Evolutionary conservation across 2,797 vertebrate genomes (phyloP).

Genomic region (Pelobates cultripes): DNA sequence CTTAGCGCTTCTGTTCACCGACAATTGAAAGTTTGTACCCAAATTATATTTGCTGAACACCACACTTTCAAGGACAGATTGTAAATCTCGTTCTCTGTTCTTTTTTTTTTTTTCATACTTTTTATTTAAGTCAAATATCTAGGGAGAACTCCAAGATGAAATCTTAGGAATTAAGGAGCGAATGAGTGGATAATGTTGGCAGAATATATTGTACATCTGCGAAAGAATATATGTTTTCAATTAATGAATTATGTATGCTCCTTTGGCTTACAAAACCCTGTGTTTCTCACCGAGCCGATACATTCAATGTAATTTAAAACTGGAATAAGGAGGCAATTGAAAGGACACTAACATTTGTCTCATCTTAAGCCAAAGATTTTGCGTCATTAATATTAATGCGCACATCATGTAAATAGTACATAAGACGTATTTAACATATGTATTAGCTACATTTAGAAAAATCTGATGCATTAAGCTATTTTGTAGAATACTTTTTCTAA

Average conservation of each 20-base stretch:
- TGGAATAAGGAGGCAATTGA: constrained; percentile 27
- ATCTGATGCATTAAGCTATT: constrained; percentile 71
- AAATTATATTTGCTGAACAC: constrained; percentile 38
- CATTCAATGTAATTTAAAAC: constrained; percentile 43
- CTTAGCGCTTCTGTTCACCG: constrained; percentile 47
- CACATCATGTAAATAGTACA: constrained; percentile 10
- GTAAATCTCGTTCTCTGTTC: constrained; percentile 36
- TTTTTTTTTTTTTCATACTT: no score
- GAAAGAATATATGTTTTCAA: constrained; percentile 53
- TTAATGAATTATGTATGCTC: constrained; percentile 50
- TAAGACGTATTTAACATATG: constrained; percentile 52
- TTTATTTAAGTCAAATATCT: constrained; percentile 45
- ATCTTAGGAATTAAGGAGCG: constrained; percentile 44
- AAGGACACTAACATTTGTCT: constrained; percentile 25
- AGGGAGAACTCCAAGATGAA: constrained; percentile 44
- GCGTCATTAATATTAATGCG: constrained; percentile 25
- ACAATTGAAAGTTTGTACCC: constrained; percentile 30
- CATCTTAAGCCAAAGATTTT: constrained; percentile 19
- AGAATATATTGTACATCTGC: constrained; percentile 49
- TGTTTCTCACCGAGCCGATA: constrained; percentile 27
- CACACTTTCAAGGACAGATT: constrained; percentile 47
- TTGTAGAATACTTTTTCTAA: constrained; percentile 67
- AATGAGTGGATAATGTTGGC: constrained; percentile 44
- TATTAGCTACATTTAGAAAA: constrained; percentile 63
- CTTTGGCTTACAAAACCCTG: constrained; percentile 30